Evolutionary conservation across 2,888 invertebrate species (phyloP).

Genomic region (Coronaproctus castanopsis): DNA sequence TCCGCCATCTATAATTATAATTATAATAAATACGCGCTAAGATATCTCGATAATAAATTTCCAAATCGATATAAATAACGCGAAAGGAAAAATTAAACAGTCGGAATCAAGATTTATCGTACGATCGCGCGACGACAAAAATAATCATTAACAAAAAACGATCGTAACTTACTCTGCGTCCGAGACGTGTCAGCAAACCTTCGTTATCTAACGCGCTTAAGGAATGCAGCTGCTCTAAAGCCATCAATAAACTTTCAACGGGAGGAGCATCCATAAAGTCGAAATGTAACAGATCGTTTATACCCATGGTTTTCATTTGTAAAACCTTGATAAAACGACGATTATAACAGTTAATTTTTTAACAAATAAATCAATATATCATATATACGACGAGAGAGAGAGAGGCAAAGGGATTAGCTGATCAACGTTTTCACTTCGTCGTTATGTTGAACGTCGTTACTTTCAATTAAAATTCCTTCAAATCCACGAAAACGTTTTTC

Average conservation of each 20-base stretch:
- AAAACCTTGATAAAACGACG: conserved; percentile 40
- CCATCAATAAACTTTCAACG: conserved; percentile 91
- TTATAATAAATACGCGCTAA: too few relatives aligned
- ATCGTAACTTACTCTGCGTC: conserved; percentile 38
- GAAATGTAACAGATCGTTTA: conserved; percentile 91
- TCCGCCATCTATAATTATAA: conserved; percentile 71
- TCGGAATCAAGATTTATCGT: not conserved
- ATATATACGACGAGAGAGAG: too few relatives aligned
- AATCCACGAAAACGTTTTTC: too few relatives aligned
- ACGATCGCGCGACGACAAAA: not conserved
- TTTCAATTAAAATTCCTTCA: too few relatives aligned
- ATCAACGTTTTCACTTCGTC: too few relatives aligned
- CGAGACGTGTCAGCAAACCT: conserved; percentile 61
- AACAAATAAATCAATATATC: too few relatives aligned
- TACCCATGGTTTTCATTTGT: conserved; percentile 97
- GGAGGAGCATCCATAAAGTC: conserved; percentile 99
- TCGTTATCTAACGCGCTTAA: conserved; percentile 91
- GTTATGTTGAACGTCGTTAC: too few relatives aligned
- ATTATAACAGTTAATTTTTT: too few relatives aligned
- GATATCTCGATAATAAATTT: too few relatives aligned
- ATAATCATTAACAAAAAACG: not conserved
- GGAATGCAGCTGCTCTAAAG: conserved; percentile 88
- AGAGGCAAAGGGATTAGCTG: too few relatives aligned
- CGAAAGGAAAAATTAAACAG: not conserved
- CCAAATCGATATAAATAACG: too few relatives aligned